Evolutionary conservation across 2,888 invertebrate genomes (phyloP), one percentile per base, ranked within the genome.

Genomic region (Papilio demoleus): DNA sequence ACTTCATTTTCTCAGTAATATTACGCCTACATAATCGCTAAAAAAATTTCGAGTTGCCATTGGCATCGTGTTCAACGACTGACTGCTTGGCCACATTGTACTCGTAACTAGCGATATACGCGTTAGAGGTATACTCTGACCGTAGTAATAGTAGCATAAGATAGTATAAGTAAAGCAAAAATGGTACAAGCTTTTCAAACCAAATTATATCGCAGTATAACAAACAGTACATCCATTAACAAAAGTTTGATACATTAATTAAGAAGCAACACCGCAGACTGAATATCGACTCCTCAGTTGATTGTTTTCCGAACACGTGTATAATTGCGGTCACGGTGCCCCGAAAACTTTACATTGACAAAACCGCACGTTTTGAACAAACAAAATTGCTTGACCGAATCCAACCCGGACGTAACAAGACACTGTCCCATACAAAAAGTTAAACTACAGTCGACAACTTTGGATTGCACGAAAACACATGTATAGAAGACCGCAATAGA

Each of bases 231-330:
- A 63, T 68, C 27, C 24, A 64, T 59, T 42, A 65, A 60, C 67
- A 63, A 50, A 70, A 66, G 62, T 62, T 58, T 53, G 67, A 27
- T 63, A 69, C 60, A 63, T 66, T 56, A 53, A 65, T 65, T 64
- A 64, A 68, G 62, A 71, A 60, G 60, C 31, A 22, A 45, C 65
- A 76, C 78, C 79, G 66, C 78, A 78, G 66, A 69, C 77, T 60
- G 73, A 70, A 78, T 75, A 78, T 73, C 69, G 75, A 70, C 77
- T 79, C 73, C 76, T 74, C 71, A 74, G 79, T 80, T 85, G 82
- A 88, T 88, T 90, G 87, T 87, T 85, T 86, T 81, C 83, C 77
- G 74, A 83, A 85, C 56, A 80, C 76, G 73, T 81, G 84, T 84
- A 77, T 78, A 80, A 83, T 82, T 85, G 87, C 76, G 82, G 83